Conservation (phyloP, 2,113 vertebrate genomes). For the Rostratula benghalensis region DNA sequence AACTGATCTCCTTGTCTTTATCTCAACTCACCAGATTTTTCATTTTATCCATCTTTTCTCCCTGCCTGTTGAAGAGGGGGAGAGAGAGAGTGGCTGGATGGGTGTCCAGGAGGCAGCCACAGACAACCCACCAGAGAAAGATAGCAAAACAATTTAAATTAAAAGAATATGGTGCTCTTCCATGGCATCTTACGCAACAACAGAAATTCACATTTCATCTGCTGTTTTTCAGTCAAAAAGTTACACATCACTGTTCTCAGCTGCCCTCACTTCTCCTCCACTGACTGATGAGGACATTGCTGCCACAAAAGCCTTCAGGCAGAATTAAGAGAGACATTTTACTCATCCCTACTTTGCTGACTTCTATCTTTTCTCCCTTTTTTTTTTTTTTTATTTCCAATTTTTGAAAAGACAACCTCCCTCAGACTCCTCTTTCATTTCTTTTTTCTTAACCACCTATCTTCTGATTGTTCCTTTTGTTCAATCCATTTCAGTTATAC, state of each 20-base stretch:
- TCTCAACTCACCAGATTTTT: rapidly evolving
- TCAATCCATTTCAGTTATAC: background rate
- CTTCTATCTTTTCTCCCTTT: background rate
- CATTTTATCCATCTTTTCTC: background rate
- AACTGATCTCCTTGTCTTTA: too few species aligned
- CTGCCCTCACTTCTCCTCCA: background rate
- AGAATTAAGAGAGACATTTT: background rate
- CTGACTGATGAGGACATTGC: background rate
- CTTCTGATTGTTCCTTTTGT: background rate
- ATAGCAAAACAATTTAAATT: background rate
- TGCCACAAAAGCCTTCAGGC: background rate
- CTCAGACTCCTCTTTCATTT: background rate
- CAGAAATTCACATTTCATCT: background rate
- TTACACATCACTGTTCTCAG: background rate
- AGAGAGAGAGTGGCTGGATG: too few species aligned
- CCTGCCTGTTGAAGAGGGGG: background rate
- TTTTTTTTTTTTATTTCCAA: background rate
- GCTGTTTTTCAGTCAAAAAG: background rate
- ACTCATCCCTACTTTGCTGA: background rate
- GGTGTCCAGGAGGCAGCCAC: background rate
- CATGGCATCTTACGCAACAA: background rate
- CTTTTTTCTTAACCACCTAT: background rate
- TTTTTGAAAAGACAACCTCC: background rate
- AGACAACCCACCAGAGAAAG: background rate
- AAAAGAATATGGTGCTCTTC: background rate